These are phyloP conservation scores for Lepidurus arcticus DNA, from an alignment of 1,140 invertebrate genomes.

Conservation along the genomic window DNA sequence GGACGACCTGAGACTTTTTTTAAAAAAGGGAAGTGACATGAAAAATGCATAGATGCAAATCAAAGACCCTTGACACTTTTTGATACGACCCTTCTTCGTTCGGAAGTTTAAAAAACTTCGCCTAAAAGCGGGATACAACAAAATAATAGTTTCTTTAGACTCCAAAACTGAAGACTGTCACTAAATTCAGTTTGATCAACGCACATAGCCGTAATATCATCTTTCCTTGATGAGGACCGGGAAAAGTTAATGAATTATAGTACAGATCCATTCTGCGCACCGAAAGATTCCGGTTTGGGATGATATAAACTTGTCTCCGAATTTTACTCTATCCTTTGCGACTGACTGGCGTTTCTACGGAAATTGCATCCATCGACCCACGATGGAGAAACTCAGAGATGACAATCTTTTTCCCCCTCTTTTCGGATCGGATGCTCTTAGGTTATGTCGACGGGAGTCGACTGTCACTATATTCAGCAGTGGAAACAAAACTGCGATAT, in stretches of 20 bases:
- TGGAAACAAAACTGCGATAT: neutral
- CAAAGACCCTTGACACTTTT: conserved; percentile 4
- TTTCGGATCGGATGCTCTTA: neutral
- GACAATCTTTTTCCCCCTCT: neutral
- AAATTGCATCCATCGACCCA: conserved; percentile 15
- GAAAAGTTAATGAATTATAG: too few relatives aligned
- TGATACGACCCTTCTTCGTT: neutral
- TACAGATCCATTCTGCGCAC: too few relatives aligned
- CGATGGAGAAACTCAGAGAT: neutral
- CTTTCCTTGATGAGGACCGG: too few relatives aligned
- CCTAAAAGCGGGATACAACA: too few relatives aligned
- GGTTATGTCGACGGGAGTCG: neutral
- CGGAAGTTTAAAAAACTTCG: neutral
- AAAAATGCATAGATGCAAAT: conserved; percentile 14
- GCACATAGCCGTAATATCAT: too few relatives aligned
- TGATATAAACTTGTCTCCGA: neutral
- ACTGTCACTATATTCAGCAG: neutral
- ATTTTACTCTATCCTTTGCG: neutral
- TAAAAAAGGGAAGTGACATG: neutral
- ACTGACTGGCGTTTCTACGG: neutral
- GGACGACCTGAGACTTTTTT: neutral
- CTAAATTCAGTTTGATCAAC: too few relatives aligned
- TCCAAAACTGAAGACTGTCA: too few relatives aligned
- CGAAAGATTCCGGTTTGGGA: too few relatives aligned
- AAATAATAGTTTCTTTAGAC: too few relatives aligned